Conservation (phyloP, 2,113 vertebrate species). For the Spizaetus ornatus region DNA sequence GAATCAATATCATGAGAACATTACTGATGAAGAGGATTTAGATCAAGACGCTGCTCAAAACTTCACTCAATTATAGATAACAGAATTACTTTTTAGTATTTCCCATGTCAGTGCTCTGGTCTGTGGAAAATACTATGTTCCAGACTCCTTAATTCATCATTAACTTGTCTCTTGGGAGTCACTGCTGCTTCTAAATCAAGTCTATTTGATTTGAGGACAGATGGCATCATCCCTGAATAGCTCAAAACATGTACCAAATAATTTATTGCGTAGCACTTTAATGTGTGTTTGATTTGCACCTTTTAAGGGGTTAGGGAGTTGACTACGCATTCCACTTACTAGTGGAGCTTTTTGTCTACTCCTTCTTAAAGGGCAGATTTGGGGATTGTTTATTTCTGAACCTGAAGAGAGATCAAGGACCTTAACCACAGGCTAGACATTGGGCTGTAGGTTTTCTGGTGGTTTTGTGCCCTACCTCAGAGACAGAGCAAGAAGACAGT, state of each 20-base stretch:
- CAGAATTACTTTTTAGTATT: neutral
- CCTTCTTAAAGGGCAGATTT: neutral
- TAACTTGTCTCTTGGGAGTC: neutral
- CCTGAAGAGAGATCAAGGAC: neutral
- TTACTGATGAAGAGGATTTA: neutral
- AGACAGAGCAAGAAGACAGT: neutral
- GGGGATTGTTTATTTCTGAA: neutral
- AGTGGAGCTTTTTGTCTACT: neutral
- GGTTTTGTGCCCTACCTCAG: neutral
- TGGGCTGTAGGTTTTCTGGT: neutral
- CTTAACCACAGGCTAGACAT: neutral
- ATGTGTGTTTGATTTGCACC: neutral
- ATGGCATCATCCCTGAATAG: neutral
- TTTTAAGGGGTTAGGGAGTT: neutral
- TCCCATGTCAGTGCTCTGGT: neutral
- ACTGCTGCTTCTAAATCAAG: slow-evolving; percentile 3
- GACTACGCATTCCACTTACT: neutral
- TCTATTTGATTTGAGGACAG: neutral
- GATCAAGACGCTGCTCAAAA: slow-evolving; percentile 15
- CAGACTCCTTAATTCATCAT: neutral
- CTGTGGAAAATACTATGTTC: neutral
- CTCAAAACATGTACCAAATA: neutral
- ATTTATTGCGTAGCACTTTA: neutral
- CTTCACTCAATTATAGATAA: slow-evolving; percentile 21
- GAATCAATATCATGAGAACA: neutral